These are phyloP conservation scores for Gavialis gangeticus DNA, from an alignment of 2,113 vertebrate genomes.

Conservation along the genomic window DNA sequence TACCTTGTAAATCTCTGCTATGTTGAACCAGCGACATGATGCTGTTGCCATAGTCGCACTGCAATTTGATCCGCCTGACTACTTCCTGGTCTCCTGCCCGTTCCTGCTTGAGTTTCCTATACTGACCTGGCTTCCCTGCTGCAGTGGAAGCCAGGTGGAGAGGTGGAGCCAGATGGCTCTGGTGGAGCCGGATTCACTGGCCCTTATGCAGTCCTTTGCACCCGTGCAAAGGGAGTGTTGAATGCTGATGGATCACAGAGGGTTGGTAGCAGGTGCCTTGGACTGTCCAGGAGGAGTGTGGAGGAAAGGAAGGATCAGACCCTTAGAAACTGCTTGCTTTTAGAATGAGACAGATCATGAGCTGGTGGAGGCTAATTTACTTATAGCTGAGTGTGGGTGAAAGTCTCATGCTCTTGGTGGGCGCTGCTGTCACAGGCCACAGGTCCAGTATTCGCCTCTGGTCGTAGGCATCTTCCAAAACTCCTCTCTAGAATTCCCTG, in stretches of 20 bases:
- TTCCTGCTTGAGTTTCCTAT: not conserved
- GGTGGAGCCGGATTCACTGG: not conserved
- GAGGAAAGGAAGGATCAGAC: not conserved
- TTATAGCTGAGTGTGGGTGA: not conserved
- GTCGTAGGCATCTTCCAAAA: not conserved
- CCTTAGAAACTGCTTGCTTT: not conserved
- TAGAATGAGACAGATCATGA: not conserved
- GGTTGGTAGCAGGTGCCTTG: not conserved
- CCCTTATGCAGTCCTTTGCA: not conserved
- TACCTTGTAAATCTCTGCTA: conserved; percentile 13
- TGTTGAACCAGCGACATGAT: conserved; percentile 44
- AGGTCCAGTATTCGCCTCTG: not conserved
- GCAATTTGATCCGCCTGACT: conserved; percentile 58
- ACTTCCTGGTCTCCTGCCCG: not conserved
- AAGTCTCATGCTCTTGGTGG: not conserved
- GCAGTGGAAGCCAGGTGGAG: not conserved
- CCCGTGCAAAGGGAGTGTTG: not conserved
- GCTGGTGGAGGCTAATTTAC: not conserved
- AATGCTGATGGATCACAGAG: not conserved
- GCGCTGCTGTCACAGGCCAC: not conserved
- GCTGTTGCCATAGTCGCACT: conserved; percentile 55
- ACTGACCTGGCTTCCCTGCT: not conserved
- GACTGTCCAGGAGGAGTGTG: not conserved
- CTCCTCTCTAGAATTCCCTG: not conserved
- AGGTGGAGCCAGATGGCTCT: not conserved